Evolutionary conservation across 2,797 vertebrate species (phyloP).

Genomic region (Tragopan temminckii): DNA sequence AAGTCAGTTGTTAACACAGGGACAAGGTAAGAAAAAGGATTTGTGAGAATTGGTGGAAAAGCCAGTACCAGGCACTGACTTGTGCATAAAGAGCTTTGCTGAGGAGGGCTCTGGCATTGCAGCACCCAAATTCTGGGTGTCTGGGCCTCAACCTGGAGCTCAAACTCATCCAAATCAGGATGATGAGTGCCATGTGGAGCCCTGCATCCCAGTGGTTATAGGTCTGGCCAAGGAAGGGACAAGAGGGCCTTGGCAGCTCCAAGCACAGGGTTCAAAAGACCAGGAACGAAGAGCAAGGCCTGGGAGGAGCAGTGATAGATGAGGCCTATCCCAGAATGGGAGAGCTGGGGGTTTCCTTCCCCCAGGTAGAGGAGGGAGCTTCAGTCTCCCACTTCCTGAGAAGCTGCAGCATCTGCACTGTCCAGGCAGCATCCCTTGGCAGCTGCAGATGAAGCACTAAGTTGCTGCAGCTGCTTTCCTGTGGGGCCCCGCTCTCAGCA

Average conservation of each 20-base stretch:
- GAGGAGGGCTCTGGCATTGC: background rate
- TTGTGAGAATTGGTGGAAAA: background rate
- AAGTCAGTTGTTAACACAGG: background rate
- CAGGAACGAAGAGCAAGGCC: background rate
- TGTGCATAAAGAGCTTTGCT: background rate
- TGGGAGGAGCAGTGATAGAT: background rate
- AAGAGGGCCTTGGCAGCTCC: background rate
- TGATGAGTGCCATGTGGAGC: background rate
- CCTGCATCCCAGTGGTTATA: background rate
- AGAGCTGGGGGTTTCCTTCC: background rate
- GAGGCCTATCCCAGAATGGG: background rate
- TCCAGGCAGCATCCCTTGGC: background rate
- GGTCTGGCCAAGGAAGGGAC: background rate
- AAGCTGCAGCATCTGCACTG: background rate
- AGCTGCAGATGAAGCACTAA: background rate
- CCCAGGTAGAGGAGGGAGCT: background rate
- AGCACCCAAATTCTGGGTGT: background rate
- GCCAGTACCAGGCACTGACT: background rate
- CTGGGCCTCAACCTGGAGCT: background rate
- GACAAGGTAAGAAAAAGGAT: background rate
- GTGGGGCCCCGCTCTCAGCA: background rate
- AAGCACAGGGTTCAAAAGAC: background rate
- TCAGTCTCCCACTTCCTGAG: background rate
- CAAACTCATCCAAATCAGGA: background rate
- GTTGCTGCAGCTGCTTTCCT: background rate